These are phyloP conservation scores for Serilophus lunatus DNA, from an alignment of 2,113 vertebrate genomes.

Conservation along the genomic window DNA sequence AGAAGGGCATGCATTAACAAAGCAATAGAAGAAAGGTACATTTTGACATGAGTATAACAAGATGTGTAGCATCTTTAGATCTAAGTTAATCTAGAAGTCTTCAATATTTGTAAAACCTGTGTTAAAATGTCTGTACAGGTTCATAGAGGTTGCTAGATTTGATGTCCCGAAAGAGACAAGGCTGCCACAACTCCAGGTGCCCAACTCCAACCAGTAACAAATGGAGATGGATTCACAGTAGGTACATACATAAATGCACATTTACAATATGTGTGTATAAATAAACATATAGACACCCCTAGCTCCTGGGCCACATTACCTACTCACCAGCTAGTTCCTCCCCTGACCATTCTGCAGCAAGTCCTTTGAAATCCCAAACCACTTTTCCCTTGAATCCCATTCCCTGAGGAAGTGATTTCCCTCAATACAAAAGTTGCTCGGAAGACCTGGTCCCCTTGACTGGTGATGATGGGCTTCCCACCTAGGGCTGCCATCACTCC, in stretches of 20 bases:
- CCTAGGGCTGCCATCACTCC: background rate
- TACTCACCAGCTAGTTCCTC: background rate
- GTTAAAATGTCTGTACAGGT: background rate
- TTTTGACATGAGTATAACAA: background rate
- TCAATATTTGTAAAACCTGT: background rate
- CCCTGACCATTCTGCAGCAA: background rate
- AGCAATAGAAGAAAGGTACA: background rate
- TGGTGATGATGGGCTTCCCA: background rate
- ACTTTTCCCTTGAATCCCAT: background rate
- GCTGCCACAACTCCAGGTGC: background rate
- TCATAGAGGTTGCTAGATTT: background rate
- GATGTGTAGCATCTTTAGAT: background rate
- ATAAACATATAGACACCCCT: background rate
- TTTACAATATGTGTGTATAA: background rate
- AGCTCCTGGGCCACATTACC: background rate
- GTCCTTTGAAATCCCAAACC: background rate
- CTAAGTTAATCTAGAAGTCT: background rate
- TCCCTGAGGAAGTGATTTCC: background rate
- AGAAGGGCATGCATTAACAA: background rate
- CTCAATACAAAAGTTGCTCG: background rate
- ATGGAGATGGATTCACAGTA: background rate
- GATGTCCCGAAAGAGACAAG: background rate
- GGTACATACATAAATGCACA: rapidly evolving
- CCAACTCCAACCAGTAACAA: background rate
- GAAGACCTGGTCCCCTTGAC: background rate